A percentile compares a stretch with the other conserved stretches of the same genome.
Conservation (phyloP, 2,113 vertebrate genomes). For the Tychaedon coryphoeus region DNA sequence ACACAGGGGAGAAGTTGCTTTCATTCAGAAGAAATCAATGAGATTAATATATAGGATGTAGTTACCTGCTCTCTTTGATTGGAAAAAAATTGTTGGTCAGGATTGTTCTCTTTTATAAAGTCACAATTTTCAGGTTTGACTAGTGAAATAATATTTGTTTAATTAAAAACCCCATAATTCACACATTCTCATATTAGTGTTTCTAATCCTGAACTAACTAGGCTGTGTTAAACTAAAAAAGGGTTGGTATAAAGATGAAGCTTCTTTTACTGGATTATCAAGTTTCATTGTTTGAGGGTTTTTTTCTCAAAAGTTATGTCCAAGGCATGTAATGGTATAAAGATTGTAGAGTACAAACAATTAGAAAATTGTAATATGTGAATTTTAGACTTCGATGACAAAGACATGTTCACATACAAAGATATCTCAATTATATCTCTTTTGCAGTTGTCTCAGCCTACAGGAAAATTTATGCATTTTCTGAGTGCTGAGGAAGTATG, state of each 20-base stretch:
- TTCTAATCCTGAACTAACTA: neutral
- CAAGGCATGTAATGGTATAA: neutral
- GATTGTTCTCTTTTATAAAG: neutral
- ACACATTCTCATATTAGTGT: neutral
- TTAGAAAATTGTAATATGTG: neutral
- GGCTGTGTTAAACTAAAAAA: neutral
- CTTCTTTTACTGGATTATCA: neutral
- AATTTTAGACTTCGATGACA: neutral
- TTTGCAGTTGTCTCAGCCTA: neutral
- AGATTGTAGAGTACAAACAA: neutral
- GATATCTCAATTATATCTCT: neutral
- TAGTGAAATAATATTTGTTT: neutral
- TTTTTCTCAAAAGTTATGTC: neutral
- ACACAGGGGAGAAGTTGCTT: neutral
- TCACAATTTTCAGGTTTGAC: neutral
- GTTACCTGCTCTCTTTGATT: neutral
- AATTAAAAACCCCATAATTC: neutral
- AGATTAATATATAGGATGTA: neutral
- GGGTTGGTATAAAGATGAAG: neutral
- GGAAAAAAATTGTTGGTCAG: neutral
- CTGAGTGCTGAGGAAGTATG: neutral
- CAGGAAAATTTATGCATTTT: neutral
- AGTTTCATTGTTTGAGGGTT: neutral
- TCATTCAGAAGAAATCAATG: neutral
- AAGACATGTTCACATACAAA: neutral